phyloP scores from a whole-genome alignment of 2,888 invertebrate genomes.

The Rhimphoctona megacephalus region DNA sequence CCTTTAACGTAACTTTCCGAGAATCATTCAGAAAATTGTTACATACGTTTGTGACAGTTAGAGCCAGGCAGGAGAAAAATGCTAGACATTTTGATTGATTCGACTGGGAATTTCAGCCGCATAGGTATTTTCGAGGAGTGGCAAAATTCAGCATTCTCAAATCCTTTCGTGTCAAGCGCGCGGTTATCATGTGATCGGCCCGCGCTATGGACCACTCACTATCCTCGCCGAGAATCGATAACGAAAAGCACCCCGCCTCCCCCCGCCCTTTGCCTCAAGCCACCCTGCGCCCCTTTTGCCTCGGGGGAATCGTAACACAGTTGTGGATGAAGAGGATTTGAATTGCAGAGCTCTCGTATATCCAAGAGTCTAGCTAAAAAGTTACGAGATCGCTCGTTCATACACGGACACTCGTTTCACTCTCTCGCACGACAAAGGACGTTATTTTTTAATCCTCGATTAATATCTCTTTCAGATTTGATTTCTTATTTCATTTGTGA shows the following conservation, averaged over 20 bases:
- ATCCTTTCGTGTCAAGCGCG: slow-evolving; percentile 21
- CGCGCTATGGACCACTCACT: slow-evolving; percentile 47
- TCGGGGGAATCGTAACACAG: slow-evolving; percentile 25
- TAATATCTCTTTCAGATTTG: not conserved
- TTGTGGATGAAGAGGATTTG: slow-evolving; percentile 51
- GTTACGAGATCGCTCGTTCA: slow-evolving; percentile 21
- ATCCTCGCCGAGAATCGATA: slow-evolving; percentile 59
- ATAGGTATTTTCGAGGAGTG: slow-evolving; percentile 19
- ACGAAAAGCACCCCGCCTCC: slow-evolving; percentile 13
- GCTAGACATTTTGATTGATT: not conserved
- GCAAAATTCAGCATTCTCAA: not conserved
- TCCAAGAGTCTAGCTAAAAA: slow-evolving; percentile 12
- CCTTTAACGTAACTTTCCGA: not conserved
- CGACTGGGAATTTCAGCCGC: not conserved
- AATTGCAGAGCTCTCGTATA: slow-evolving; percentile 41
- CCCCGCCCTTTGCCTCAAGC: slow-evolving; percentile 1
- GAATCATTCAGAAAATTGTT: not conserved
- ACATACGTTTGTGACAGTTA: not conserved
- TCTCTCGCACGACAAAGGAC: not conserved
- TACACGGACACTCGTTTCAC: slow-evolving; percentile 12
- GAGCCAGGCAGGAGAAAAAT: not conserved
- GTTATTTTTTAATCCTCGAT: slow-evolving; percentile 3
- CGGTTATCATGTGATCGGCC: slow-evolving; percentile 62
- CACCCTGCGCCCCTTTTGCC: slow-evolving; percentile 32
- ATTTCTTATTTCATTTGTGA: not conserved